Evolutionary conservation across 2,113 vertebrate species (phyloP).

Genomic region (Pelecanoides urinatrix): DNA sequence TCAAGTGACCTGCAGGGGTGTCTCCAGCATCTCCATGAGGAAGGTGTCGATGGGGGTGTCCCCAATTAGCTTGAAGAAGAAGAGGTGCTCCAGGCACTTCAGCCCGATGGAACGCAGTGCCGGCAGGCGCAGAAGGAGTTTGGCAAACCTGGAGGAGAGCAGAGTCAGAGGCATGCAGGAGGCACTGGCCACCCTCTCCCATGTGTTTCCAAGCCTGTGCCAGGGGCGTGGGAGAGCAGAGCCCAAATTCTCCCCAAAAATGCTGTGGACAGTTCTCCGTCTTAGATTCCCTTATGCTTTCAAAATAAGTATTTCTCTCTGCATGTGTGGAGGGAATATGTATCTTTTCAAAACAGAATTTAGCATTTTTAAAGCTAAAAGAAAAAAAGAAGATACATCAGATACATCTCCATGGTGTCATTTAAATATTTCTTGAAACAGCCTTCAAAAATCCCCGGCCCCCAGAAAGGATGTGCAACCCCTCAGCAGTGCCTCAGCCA

Average conservation of each 20-base stretch:
- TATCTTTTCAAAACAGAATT: neutral
- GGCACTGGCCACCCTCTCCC: neutral
- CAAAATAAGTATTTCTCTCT: neutral
- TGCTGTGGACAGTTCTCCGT: too few species aligned
- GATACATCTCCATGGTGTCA: neutral
- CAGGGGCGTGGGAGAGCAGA: neutral
- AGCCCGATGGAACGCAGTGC: slow-evolving; percentile 92
- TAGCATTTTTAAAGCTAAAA: neutral
- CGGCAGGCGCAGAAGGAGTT: slow-evolving; percentile 89
- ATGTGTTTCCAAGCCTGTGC: rapidly evolving
- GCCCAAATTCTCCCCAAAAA: neutral
- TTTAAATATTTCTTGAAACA: neutral
- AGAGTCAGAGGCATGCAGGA: neutral
- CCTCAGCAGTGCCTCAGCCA: neutral
- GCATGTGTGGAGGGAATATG: rapidly evolving
- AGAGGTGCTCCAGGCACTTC: slow-evolving; percentile 95
- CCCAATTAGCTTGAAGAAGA: slow-evolving; percentile 97
- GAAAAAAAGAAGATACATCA: neutral
- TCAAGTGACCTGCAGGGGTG: slow-evolving; percentile 94
- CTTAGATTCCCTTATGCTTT: neutral
- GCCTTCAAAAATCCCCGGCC: neutral
- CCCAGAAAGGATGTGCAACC: rapidly evolving
- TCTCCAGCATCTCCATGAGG: slow-evolving; percentile 98
- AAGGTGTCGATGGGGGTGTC: slow-evolving; percentile 98
- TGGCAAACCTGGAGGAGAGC: slow-evolving; percentile 83